Evolutionary conservation across 92 coral and sea anemone genomes (phyloP).

Genomic region (Nematostella vectensis): DNA sequence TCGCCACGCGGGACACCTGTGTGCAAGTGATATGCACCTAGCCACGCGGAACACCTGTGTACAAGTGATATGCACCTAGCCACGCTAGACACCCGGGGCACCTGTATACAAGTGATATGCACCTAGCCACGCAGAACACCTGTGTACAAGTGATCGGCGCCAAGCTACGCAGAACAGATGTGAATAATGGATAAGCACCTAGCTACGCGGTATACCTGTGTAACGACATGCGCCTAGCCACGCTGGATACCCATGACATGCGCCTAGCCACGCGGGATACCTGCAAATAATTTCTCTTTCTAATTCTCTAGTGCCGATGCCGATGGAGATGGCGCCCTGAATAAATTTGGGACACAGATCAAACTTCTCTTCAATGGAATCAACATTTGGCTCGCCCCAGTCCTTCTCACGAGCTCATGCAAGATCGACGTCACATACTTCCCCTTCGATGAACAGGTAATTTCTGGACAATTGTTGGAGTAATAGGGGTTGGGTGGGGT

Average conservation of each 20-base stretch:
- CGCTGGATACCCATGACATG: too few relatives aligned
- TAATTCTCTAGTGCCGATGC: conserved; percentile 11
- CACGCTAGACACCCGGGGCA: not conserved
- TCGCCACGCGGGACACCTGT: not conserved
- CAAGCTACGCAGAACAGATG: too few relatives aligned
- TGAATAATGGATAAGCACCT: too few relatives aligned
- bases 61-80: too few relatives aligned
- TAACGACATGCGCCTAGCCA: not conserved
- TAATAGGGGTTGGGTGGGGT: too few relatives aligned
- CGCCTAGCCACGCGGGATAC: too few relatives aligned
- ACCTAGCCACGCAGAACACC: not conserved
- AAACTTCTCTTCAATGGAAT: conserved; percentile 15
- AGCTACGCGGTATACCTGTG: too few relatives aligned
- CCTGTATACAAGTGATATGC: not conserved
- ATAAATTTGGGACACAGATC: conserved; percentile 21
- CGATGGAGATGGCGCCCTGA: conserved; percentile 19
- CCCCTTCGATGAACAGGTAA: conserved; percentile 33
- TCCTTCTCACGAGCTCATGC: conserved; percentile 27
- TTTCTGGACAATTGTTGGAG: too few relatives aligned
- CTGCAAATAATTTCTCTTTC: not conserved
- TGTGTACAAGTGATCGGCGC: too few relatives aligned
- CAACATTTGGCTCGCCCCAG: conserved; percentile 27
- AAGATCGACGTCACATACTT: conserved; percentile 35
- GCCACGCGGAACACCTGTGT: too few relatives aligned
- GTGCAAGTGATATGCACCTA: too few relatives aligned